Evolutionary conservation across 2,888 invertebrate genomes (phyloP), one percentile per base, ranked within the genome.

Genomic region (Ptychoptera albimana): DNA sequence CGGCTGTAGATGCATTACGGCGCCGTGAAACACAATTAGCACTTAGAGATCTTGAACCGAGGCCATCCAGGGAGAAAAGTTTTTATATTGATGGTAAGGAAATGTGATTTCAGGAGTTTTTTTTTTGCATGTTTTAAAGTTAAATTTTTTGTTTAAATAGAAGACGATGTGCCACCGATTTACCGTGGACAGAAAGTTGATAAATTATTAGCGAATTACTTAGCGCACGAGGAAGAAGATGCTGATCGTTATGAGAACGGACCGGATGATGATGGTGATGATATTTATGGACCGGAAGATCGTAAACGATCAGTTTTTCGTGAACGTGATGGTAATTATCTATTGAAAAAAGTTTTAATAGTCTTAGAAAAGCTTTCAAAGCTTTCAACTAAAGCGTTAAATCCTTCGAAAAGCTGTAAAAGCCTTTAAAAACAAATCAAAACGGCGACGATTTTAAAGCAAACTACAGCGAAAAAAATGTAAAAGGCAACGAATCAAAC

Each of bases 1-100:
- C 61, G 16, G 65, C 65, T 5, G 63, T 65, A 36, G 64, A 65
- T 51, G 64, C 64, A 45, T 51, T 65, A 46, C 63, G 61, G 49
- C 59, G 61, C 39, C 60, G 62, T 9, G 64, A 65, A 51, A 48
- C 50, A 42, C 53, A 54, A 50, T 48, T 55, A 49, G 53, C 53
- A 42, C 47, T 54, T 45, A 52, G 51, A 47, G 51, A 54, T 46
- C 23, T 23, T 23, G 23, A 23, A 7, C 23, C 23, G 7, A 23
- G 23, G 7, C 23, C 3, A 23, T 23, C 23, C 23, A 23, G 23
- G 7, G 23, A 23, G 23, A 23, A 7, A 23, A 23, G 7, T 23
- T 23, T 5, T 23, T 23, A 5, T 23, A 23, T 23, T 23, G 23
- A 23, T 23, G 23, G 23, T 23, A 5, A 5, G 23, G n/a, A n/a